Percentiles rank a stretch among this genome's conserved stretches.
phyloP scores from a whole-genome alignment of 2,888 invertebrate species.

The Agrotis exclamationis region DNA sequence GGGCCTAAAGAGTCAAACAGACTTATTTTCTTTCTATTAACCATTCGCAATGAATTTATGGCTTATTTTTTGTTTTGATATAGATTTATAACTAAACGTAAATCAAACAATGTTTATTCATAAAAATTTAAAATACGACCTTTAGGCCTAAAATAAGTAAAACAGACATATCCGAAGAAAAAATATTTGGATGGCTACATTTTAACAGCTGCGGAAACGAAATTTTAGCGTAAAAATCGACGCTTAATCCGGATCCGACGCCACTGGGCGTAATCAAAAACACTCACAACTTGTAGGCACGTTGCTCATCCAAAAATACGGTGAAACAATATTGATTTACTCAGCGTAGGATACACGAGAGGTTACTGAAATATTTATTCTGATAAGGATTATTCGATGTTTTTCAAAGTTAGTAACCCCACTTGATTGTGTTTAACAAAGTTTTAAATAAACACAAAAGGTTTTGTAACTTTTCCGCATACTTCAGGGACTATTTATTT shows the following conservation, averaged over 20 bases:
- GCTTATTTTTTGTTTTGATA: too few species aligned
- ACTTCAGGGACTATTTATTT: not conserved
- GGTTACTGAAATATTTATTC: conserved; percentile 54
- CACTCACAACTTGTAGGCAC: conserved; percentile 55
- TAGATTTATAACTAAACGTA: too few species aligned
- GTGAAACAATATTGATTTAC: conserved; percentile 61
- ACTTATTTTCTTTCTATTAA: too few species aligned
- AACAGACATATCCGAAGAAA: not conserved
- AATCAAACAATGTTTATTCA: not conserved
- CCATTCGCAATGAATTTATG: not conserved
- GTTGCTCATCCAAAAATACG: conserved; percentile 53
- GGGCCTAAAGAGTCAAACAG: too few species aligned
- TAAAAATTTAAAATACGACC: not conserved
- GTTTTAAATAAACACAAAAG: conserved; percentile 27
- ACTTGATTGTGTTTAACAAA: conserved; percentile 35
- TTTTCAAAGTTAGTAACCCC: conserved; percentile 28
- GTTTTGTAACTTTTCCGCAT: not conserved
- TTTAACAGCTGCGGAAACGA: conserved; percentile 17
- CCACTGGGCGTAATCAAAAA: conserved; percentile 47
- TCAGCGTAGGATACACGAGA: conserved; percentile 33
- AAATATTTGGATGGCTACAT: conserved; percentile 13
- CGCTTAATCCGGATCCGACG: conserved; percentile 39
- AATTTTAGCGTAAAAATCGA: conserved; percentile 36
- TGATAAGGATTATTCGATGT: conserved; percentile 46
- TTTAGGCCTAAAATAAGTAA: not conserved